A percentile compares a stretch with the other conserved stretches of the same genome.
Conservation (phyloP, 2,888 invertebrate species). For the Clunio marinus region DNA sequence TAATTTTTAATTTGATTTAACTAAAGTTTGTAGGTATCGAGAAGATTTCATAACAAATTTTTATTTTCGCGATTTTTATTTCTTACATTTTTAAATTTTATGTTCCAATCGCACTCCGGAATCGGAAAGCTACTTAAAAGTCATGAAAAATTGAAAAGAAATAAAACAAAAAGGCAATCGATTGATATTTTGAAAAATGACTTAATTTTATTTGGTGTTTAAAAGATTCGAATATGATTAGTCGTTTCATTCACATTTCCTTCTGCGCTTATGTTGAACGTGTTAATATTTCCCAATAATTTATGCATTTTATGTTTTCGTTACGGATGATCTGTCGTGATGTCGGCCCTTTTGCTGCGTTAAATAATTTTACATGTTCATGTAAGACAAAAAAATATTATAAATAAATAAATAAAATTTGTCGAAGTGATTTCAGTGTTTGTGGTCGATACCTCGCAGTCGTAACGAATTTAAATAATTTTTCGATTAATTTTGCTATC, state of each 20-base stretch:
- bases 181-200: not conserved
- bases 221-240: not conserved
- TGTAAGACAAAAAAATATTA: too few species aligned
- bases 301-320: not conserved
- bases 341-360: not conserved
- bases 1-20: constrained; percentile 6
- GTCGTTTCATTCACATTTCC: not conserved
- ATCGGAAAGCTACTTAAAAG: too few species aligned
- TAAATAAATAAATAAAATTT: not conserved
- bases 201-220: constrained; percentile 10
- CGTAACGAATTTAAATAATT: not conserved
- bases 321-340: not conserved
- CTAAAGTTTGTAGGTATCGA: too few species aligned
- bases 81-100: too few species aligned
- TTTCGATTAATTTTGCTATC: not conserved
- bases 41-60: too few species aligned
- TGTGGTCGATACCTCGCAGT: not conserved
- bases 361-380: too few species aligned
- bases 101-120: not conserved
- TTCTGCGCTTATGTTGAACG: not conserved
- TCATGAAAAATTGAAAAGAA: not conserved
- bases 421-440: not conserved
- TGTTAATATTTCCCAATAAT: not conserved
- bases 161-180: constrained; percentile 6
- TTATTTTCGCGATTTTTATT: too few species aligned